Evolutionary conservation across 2,797 vertebrate genomes (phyloP), one percentile per base, ranked within the genome.

Genomic region (Pempheris klunzingeri): DNA sequence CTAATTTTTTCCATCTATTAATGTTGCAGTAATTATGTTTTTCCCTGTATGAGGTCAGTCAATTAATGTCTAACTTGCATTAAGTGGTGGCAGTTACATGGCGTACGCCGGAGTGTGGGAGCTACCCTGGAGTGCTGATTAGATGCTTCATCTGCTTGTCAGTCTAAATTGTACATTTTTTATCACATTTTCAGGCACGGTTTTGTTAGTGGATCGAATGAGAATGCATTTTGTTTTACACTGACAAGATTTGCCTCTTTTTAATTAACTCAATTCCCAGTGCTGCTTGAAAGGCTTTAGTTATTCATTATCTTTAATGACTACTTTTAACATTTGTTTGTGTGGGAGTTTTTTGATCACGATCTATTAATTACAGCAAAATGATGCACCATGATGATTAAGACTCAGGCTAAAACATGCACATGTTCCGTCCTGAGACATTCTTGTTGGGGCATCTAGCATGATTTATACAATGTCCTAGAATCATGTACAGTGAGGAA

Each of bases 41-140:
- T 57, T 62, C 49, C 30, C 49, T 14, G 38, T n/a, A 53, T 46
- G 55, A 66, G 68, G 73, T 74, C 36, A 10, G 5, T 39, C 43
- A 74, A 5, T 66, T 32, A 32, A 44, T 47, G 57, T 8, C 24
- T 26, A 2, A 58, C 28, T 62, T 62, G 43, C 47, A 36, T 17
- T 3, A 57, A 52, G 14, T 58, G 28, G 20, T 6, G 15, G 17
- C 7, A 32, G 43, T 22, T 38, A 41, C 7, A n/a, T 13, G 28
- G n/a, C 47, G 47, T 14, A 14, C 1, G 1, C 43, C 44, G 26
- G n/a, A 20, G 32, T 50, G 18, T 46, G 13, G 50, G 30, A 53
- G 20, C 41, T 62, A 26, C 14, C 46, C 59, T 17, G 34, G 9
- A 30, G 70, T 12, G 26, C 41, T 74, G 32, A 74, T 78, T 49